phyloP scores from a whole-genome alignment of 2,888 invertebrate genomes.

The Orthonychiurus folsomi region DNA sequence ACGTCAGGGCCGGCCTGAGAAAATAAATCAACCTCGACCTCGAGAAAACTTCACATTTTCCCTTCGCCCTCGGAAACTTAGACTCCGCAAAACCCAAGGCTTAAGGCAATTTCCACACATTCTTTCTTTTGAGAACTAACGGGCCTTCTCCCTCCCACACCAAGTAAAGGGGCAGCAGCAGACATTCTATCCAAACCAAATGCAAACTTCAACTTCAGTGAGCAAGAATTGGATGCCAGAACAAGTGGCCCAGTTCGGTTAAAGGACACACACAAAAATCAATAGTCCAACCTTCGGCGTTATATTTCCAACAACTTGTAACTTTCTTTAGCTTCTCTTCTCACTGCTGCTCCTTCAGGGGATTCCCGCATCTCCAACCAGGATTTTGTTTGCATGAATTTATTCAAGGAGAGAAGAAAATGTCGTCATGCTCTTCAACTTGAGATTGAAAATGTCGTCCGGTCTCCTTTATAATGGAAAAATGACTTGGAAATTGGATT shows the following conservation, averaged over 20 bases:
- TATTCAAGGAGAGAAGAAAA: no score
- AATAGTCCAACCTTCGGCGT: background rate
- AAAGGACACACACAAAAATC: background rate
- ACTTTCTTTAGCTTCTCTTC: background rate
- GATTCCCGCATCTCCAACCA: background rate
- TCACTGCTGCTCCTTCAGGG: background rate
- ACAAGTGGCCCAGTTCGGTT: constrained; percentile 1
- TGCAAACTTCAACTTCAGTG: constrained; percentile 1
- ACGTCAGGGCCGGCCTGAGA: background rate
- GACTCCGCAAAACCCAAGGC: no score
- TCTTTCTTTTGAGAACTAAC: no score
- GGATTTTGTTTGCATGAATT: background rate
- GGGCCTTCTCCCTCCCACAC: background rate
- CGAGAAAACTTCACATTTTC: background rate
- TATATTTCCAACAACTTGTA: background rate
- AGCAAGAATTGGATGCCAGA: background rate
- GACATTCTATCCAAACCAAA: background rate
- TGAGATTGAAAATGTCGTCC: no score
- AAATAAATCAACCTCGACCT: constrained; percentile 1
- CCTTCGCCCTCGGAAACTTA: background rate
- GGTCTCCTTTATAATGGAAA: no score
- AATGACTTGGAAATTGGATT: no score
- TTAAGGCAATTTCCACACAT: no score
- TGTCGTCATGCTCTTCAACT: no score
- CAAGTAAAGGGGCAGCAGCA: background rate